A percentile compares a stretch with the other conserved stretches of the same genome.
These are phyloP conservation scores for Montipora foliosa DNA, from an alignment of 64 coral and sea anemone genomes.

Conservation along the genomic window DNA sequence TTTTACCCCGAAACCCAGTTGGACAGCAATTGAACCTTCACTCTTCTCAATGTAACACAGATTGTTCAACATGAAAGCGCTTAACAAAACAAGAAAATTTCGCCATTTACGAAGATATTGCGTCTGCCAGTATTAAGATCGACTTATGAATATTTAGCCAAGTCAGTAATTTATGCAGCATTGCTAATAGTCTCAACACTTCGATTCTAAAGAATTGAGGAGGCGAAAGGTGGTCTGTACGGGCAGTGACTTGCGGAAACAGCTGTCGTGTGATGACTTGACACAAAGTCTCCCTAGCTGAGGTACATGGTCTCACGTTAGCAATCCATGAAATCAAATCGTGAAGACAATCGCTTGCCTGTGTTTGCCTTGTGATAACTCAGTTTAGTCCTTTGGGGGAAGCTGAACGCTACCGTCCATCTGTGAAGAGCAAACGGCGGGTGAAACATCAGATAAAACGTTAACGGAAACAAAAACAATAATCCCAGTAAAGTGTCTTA, in stretches of 20 bases:
- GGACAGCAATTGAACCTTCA: neutral
- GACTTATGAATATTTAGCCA: slow-evolving; percentile 10
- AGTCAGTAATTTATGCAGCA: slow-evolving; percentile 31
- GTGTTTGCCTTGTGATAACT: neutral
- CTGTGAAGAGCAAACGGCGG: neutral
- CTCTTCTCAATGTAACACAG: neutral
- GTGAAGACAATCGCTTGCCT: neutral
- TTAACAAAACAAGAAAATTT: neutral
- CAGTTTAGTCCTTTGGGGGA: neutral
- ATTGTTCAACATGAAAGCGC: neutral
- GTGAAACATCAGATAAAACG: neutral
- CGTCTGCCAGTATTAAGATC: neutral
- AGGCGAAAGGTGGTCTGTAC: neutral
- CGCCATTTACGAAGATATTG: slow-evolving; percentile 12
- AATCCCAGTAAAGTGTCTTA: too few species aligned
- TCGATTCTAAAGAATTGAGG: slow-evolving; percentile 11
- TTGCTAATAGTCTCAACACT: neutral
- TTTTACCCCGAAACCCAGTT: neutral
- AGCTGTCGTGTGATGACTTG: slow-evolving; percentile 23
- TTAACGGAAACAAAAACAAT: neutral
- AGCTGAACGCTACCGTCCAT: neutral
- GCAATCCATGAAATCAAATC: neutral
- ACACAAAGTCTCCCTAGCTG: neutral
- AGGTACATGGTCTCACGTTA: neutral
- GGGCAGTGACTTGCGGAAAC: neutral